A percentile compares a stretch with the other conserved stretches of the same genome.
Evolutionary conservation across 2,113 vertebrate species (phyloP).

Genomic region (Lathamus discolor): DNA sequence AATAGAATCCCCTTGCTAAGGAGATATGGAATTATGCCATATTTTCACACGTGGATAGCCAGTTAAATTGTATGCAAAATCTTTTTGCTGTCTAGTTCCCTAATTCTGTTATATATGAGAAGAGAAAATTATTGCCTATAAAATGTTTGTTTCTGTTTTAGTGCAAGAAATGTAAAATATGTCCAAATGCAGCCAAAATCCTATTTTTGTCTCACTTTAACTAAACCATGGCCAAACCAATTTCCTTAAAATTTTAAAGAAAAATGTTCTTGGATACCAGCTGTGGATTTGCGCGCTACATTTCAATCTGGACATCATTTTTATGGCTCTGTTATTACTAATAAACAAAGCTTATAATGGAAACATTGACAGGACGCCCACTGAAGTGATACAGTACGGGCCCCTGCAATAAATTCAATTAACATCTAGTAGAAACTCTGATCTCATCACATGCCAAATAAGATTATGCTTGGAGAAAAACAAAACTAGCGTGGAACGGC

Average conservation of each 20-base stretch:
- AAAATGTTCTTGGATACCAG: not conserved
- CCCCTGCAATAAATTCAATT: constrained; percentile 31
- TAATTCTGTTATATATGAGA: constrained; percentile 23
- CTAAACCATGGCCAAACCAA: constrained; percentile 26
- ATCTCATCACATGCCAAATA: constrained; percentile 14
- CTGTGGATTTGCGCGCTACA: not conserved
- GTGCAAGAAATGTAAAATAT: constrained; percentile 23
- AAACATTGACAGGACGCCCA: constrained; percentile 45
- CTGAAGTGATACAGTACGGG: not conserved
- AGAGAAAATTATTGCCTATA: not conserved
- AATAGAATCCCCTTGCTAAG: not conserved
- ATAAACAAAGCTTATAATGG: constrained; percentile 47
- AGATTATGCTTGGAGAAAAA: not conserved
- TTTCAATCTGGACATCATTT: constrained; percentile 42
- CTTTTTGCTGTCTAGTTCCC: not conserved
- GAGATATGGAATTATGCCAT: not conserved
- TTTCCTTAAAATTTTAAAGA: constrained; percentile 51
- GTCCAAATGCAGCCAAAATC: constrained; percentile 13
- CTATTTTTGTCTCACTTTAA: constrained; percentile 31
- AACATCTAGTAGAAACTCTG: constrained; percentile 29
- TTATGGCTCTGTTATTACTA: constrained; percentile 37
- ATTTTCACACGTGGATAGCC: not conserved
- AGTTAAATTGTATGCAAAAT: not conserved
- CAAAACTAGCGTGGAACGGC: not conserved
- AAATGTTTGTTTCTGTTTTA: constrained; percentile 29